These are phyloP conservation scores for Picathartes gymnocephalus DNA, from an alignment of 2,113 vertebrate species.

Conservation along the genomic window DNA sequence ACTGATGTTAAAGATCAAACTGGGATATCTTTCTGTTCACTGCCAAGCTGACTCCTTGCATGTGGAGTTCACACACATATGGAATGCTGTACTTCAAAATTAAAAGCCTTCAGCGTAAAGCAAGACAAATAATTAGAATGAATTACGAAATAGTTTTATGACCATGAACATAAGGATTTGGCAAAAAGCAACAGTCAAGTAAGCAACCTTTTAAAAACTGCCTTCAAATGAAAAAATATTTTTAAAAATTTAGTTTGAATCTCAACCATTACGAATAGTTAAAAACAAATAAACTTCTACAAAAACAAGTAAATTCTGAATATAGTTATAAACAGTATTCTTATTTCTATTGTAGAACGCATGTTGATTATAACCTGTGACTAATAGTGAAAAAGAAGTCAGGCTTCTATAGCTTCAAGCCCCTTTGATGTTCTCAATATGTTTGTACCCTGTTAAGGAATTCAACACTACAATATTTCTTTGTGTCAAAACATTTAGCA, in stretches of 20 bases:
- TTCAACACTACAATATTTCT: background rate
- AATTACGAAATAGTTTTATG: background rate
- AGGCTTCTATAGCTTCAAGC: background rate
- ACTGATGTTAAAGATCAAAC: conserved; percentile 5
- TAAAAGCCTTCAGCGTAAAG: background rate
- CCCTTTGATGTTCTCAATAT: background rate
- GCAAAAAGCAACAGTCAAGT: background rate
- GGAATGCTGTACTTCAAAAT: background rate
- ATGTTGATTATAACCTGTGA: background rate
- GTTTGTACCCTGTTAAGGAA: background rate
- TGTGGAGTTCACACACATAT: background rate
- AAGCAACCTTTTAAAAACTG: background rate
- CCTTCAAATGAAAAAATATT: background rate
- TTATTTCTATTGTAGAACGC: background rate
- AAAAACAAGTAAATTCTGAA: background rate
- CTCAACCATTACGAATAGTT: background rate
- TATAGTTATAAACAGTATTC: background rate
- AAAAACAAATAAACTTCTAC: background rate
- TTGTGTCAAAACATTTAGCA: conserved; percentile 6
- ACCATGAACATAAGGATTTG: background rate
- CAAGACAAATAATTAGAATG: background rate
- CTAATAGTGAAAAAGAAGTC: background rate
- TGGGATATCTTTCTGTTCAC: background rate
- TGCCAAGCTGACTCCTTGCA: background rate
- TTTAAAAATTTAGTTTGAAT: background rate